Evolutionary conservation across 2,888 invertebrate species (phyloP), one percentile per base, ranked within the genome.

Genomic region (Limnephilus lunatus): DNA sequence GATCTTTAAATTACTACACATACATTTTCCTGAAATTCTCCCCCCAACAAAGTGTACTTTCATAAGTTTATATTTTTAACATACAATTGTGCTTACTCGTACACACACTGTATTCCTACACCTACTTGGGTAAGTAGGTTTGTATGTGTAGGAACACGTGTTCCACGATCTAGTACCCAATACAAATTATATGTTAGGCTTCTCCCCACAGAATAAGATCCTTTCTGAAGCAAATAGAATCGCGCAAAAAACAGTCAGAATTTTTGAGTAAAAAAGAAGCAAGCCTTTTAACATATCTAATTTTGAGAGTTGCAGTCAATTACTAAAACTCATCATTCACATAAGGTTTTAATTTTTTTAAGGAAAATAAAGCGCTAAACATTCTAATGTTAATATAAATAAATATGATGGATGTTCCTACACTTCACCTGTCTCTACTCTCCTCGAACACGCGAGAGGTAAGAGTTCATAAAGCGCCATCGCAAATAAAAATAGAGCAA

Each of bases 401-500:
- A 68, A 25, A 68, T 68, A 25, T 68, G 68, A 68, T 68, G 68
- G 11, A 68, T 68, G 68, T 68, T 68, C 25, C 68, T 68, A 7
- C 9, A 68, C 25, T 68, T 68, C 68, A 68, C n/a, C n/a, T 68
- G 68, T 68, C 68, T 19, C 68, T 9, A 68, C 68, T 68, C 68
- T n/a, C 25, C 68, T 68, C 25, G 68, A 68, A 25, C 68, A 68
- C 68, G 68, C 19, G 68, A 68, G 68, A 68, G 68, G 68, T 68
- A 68, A n/a, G 53, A 87, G 53, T 87, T 87, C 87, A 87, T 87
- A 68, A 87, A 68, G 87, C 68, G 87, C 68, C 53, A 87, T 53
- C 53, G 87, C 89, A 89, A 89, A 89, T 89, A 89, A 89, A 89
- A 87, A 87, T 31, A 87, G 53, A 87, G 68, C 35, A 81, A 89